Percentiles rank a stretch among this genome's conserved stretches.
Conservation (phyloP, 2,888 invertebrate species). For the Camptogramma bilineatum region DNA sequence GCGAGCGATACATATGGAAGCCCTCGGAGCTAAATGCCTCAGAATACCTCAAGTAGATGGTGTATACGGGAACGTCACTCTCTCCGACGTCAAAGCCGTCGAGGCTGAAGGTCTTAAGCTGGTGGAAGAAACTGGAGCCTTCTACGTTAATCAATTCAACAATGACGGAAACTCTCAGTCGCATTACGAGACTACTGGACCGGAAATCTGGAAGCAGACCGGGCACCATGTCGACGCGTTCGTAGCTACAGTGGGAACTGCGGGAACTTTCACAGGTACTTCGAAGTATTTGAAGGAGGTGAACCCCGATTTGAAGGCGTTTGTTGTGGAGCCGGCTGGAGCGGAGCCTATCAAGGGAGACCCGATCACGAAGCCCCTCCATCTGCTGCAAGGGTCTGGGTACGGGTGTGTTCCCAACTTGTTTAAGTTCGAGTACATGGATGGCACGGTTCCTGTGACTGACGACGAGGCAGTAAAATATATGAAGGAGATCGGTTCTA, state of each 20-base stretch:
- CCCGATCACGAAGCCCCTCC: constrained; percentile 73
- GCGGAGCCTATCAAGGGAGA: constrained; percentile 75
- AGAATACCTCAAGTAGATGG: constrained; percentile 78
- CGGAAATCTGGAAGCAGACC: constrained; percentile 79
- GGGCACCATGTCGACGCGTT: constrained; percentile 76
- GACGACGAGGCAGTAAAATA: constrained; percentile 73
- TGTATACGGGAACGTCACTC: constrained; percentile 75
- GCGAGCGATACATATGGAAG: constrained; percentile 79
- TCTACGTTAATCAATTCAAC: constrained; percentile 75
- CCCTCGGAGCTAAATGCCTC: constrained; percentile 74
- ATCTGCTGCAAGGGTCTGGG: constrained; percentile 77
- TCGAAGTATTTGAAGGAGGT: constrained; percentile 73
- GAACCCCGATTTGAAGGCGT: constrained; percentile 66
- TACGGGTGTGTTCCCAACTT: constrained; percentile 75
- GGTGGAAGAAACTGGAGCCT: constrained; percentile 67
- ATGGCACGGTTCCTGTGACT: constrained; percentile 69
- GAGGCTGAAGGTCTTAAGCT: constrained; percentile 66
- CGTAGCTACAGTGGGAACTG: constrained; percentile 75
- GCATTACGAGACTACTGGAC: constrained; percentile 76
- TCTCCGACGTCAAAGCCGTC: constrained; percentile 71
- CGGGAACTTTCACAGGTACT: constrained; percentile 74
- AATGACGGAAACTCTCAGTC: constrained; percentile 67
- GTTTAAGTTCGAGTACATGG: constrained; percentile 72
- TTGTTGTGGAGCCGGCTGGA: constrained; percentile 74
- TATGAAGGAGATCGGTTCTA: constrained; percentile 68